A percentile compares a stretch with the other conserved stretches of the same genome.
These are phyloP conservation scores for Polydrusus cervinus DNA, from an alignment of 2,888 invertebrate genomes.

Conservation along the genomic window DNA sequence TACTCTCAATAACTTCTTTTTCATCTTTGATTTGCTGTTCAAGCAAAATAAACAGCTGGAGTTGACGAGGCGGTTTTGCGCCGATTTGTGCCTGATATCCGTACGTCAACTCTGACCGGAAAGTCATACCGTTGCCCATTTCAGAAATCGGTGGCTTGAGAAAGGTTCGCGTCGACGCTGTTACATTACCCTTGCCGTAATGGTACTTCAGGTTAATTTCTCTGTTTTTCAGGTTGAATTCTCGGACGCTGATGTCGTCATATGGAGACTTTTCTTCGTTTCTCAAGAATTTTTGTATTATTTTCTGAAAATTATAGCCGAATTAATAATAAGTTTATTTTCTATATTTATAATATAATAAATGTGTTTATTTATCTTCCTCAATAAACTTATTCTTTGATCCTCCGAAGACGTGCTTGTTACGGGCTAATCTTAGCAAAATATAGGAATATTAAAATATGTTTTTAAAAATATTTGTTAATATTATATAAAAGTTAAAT, in stretches of 20 bases:
- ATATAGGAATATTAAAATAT: no score
- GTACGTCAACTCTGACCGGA: slow-evolving; percentile 77
- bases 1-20: slow-evolving; percentile 74
- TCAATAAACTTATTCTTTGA: no score
- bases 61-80: slow-evolving; percentile 75
- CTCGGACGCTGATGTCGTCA: slow-evolving; percentile 79
- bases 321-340: no score
- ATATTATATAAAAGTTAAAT: no score
- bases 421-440: no score
- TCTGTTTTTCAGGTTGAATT: slow-evolving; percentile 77
- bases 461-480: no score
- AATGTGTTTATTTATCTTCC: no score
- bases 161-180: slow-evolving; percentile 78
- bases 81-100: slow-evolving; percentile 81
- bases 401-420: no score
- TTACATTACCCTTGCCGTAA: slow-evolving; percentile 76
- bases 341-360: no score
- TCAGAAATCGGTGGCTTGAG: slow-evolving; percentile 82
- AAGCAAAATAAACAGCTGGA: slow-evolving; percentile 78
- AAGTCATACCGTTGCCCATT: slow-evolving; percentile 79
- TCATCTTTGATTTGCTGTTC: slow-evolving; percentile 78
- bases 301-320: slow-evolving; percentile 50
- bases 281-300: slow-evolving; percentile 73
- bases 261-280: slow-evolving; percentile 74
- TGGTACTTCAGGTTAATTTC: slow-evolving; percentile 79